Conservation (phyloP, 2,113 vertebrate genomes). For the Leptocoma aspasia region DNA sequence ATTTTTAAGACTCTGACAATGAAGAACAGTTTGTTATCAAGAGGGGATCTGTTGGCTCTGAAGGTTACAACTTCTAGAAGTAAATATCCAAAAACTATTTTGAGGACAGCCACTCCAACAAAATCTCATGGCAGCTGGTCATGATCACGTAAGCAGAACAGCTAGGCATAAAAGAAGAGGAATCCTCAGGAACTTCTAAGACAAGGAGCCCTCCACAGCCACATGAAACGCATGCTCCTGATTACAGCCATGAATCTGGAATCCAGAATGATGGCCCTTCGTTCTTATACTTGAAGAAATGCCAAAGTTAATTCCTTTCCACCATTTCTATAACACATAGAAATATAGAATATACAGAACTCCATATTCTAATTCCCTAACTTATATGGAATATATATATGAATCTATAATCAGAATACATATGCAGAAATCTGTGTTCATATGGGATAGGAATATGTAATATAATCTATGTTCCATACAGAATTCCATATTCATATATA, state of each 20-base stretch:
- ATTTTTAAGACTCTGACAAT: neutral
- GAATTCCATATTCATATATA: neutral
- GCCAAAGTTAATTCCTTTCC: neutral
- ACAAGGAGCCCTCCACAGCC: neutral
- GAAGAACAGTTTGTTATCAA: neutral
- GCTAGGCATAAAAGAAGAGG: neutral
- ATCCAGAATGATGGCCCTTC: neutral
- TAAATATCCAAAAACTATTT: neutral
- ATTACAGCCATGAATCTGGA: neutral
- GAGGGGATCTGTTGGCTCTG: neutral
- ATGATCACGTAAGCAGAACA: neutral
- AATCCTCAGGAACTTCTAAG: neutral
- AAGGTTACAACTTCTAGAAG: neutral
- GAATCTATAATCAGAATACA: neutral
- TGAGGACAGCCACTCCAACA: neutral
- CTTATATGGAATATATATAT: neutral
- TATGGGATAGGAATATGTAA: neutral
- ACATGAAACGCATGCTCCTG: neutral
- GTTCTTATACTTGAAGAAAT: neutral
- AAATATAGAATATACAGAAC: neutral
- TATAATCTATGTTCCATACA: neutral
- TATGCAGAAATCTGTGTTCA: neutral
- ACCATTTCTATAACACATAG: neutral
- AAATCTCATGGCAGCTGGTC: neutral
- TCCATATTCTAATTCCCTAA: neutral